phyloP scores from a whole-genome alignment of 2,888 invertebrate genomes.

The Dolichopus griseipennis region DNA sequence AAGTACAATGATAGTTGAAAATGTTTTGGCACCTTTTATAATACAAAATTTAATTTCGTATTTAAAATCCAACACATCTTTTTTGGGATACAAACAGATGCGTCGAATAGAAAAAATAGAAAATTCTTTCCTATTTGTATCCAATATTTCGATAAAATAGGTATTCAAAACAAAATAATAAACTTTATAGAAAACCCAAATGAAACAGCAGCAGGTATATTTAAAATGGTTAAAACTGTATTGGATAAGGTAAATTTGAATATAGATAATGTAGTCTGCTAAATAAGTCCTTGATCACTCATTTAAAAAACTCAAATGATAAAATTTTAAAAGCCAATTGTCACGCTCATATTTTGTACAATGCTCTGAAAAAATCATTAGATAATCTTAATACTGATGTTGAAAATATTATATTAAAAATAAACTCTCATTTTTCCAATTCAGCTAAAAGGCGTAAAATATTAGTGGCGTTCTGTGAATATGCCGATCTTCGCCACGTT shows the following conservation, averaged over 20 bases:
- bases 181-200: conserved; percentile 12
- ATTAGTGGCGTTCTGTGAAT: conserved; percentile 15
- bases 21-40: conserved; percentile 12
- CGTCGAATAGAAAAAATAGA: conserved; percentile 15
- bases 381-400: conserved; percentile 14
- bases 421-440: conserved; percentile 10
- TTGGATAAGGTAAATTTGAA: conserved; percentile 11
- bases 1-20: conserved; percentile 5
- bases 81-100: conserved; percentile 14
- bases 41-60: conserved; percentile 11
- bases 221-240: conserved; percentile 14
- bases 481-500: conserved; percentile 16
- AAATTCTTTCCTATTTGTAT: conserved; percentile 13
- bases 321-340: conserved; percentile 14
- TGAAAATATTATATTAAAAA: conserved; percentile 17
- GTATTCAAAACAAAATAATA: conserved; percentile 15
- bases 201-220: conserved; percentile 14
- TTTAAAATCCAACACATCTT: conserved; percentile 8
- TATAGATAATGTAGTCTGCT: conserved; percentile 13
- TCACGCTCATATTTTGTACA: conserved; percentile 14
- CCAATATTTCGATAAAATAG: conserved; percentile 15
- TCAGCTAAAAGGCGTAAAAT: conserved; percentile 14
- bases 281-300: conserved; percentile 12
- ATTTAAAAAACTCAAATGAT: conserved; percentile 15
- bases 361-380: conserved; percentile 14